Conservation (phyloP, 37 sponge, comb jelly and placozoan species). For the Lycopodina hypogea region DNA sequence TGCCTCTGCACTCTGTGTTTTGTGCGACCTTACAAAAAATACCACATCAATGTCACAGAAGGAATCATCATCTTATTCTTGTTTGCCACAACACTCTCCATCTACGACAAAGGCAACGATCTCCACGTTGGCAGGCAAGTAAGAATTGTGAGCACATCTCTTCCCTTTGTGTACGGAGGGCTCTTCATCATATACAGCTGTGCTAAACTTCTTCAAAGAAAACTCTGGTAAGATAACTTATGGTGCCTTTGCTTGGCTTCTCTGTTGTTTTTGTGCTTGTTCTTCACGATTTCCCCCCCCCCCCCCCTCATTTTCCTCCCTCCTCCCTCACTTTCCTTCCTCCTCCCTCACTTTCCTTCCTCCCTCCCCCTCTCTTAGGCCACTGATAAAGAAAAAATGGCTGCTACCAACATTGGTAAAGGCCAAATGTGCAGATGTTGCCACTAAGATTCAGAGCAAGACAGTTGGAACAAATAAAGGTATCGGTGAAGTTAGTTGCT, state of each 20-base stretch:
- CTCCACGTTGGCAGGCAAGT: slow-evolving; percentile 4
- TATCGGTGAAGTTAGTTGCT: too few species aligned
- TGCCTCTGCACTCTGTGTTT: slow-evolving; percentile 30
- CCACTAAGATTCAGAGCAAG: too few species aligned
- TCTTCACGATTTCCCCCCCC: neutral
- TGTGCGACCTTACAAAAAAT: slow-evolving; percentile 56
- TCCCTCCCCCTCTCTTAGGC: too few species aligned
- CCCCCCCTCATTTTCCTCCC: neutral
- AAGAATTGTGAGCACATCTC: neutral
- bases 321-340: neutral
- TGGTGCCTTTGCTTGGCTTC: too few species aligned
- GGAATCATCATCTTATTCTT: slow-evolving; percentile 40
- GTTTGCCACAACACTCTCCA: slow-evolving; percentile 42
- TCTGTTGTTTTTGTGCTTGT: neutral
- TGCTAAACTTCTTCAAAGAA: neutral
- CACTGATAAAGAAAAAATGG: too few species aligned
- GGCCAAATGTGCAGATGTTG: too few species aligned
- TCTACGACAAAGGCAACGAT: slow-evolving; percentile 39
- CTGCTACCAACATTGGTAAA: too few species aligned
- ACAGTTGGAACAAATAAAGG: too few species aligned
- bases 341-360: neutral
- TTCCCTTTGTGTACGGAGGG: slow-evolving; percentile 25
- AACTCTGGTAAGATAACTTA: neutral
- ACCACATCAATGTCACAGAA: slow-evolving; percentile 57
- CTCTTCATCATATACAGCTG: slow-evolving; percentile 12